Base-by-base conservation (phyloP, 2,113 vertebrate genomes). In the Pangasianodon hypophthalmus region DNA sequence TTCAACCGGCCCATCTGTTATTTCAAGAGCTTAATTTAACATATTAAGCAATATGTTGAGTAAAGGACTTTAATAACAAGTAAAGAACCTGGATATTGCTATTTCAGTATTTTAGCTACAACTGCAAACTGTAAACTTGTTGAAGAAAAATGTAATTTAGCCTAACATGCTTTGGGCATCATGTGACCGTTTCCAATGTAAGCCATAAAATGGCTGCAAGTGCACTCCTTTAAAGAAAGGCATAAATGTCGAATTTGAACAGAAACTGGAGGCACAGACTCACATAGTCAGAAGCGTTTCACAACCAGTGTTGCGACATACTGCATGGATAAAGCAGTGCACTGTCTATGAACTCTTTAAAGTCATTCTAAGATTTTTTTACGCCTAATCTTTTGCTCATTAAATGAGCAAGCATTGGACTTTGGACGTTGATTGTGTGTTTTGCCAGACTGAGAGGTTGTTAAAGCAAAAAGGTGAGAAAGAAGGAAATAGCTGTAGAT, bases 291-390 rank as follows among this genome's bases (percentile, higher is more conserved):
- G 81, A 54, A 58, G 7, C 60, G 54, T 88, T 88, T 88, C 87
- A 88, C 80, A 84, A 90, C 14, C 86, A 44, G 69, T n/a, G 3
- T 87, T 90, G 67, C 69, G 37, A 50, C 86, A 90, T 32, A 84
- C 16, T 81, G 73, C 60, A 81, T 41, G 41, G 60, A 88, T 58
- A 91, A 48, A 80, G n/a, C 82, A 32, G 46, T 85, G 81, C 62
- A 48, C 83, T 79, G 83, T 88, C 73, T 60, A 67, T 29, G 58
- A 88, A 37, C 46, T 64, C 80, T 88, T 88, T 50, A 41, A 71
- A 86, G 87, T 81, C 24, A 10, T 52, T 37, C n/a, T 83, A 52
- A 84, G 62, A 83, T 58, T 56, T 32, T 81, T 69, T 37, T 6
- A 18, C 6, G 2, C 2, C 58, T 88, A 88, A 88, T 88, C 75